Conservation (phyloP, 1,140 invertebrate species). For the Danaus plexippus region DNA sequence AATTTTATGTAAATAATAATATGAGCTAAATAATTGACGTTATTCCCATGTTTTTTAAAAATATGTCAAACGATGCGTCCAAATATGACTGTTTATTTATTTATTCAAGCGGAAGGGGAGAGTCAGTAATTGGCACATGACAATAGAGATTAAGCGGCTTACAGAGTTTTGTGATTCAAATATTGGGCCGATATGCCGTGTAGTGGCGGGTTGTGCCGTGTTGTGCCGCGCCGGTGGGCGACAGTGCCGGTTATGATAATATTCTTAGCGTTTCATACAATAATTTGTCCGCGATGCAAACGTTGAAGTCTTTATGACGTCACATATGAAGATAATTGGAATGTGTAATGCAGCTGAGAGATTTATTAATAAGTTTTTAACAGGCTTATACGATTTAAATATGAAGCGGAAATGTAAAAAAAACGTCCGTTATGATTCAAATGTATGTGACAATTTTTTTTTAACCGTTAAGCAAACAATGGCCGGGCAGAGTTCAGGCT, state of each 20-base stretch:
- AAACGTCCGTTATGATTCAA: too few species aligned
- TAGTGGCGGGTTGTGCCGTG: slow-evolving; percentile 12
- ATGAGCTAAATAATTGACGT: neutral
- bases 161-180: slow-evolving; percentile 65
- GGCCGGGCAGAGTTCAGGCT: too few species aligned
- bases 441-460: too few species aligned
- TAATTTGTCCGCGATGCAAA: slow-evolving; percentile 45
- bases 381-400: too few species aligned
- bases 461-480: too few species aligned
- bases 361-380: slow-evolving; percentile 1
- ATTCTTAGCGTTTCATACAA: slow-evolving; percentile 51
- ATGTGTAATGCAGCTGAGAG: slow-evolving; percentile 29
- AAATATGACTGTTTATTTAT: slow-evolving; percentile 55
- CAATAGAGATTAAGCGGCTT: slow-evolving; percentile 66
- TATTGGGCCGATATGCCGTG: slow-evolving; percentile 23
- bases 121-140: slow-evolving; percentile 61
- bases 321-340: slow-evolving; percentile 34
- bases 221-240: slow-evolving; percentile 44
- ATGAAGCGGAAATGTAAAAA: too few species aligned
- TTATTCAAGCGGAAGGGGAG: slow-evolving; percentile 65
- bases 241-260: slow-evolving; percentile 66
- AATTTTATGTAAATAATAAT: neutral
- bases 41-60: too few species aligned
- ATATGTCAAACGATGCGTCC: slow-evolving; percentile 15
- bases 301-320: slow-evolving; percentile 36